These are phyloP conservation scores for Epicampocera succincta DNA, from an alignment of 2,888 invertebrate genomes.

Conservation along the genomic window DNA sequence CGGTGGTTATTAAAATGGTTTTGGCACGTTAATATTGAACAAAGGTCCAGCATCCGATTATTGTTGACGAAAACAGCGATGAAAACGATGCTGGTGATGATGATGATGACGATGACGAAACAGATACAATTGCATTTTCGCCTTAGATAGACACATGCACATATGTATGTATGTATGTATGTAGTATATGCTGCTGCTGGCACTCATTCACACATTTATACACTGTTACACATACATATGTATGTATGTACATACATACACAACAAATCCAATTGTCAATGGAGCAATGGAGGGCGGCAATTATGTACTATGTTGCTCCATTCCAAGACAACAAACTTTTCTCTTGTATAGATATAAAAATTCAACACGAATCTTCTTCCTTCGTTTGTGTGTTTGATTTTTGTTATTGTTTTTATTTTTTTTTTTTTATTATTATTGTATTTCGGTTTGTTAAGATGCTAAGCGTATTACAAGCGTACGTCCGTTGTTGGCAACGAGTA, in stretches of 20 bases:
- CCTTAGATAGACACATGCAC: constrained; percentile 71
- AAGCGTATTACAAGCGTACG: constrained; percentile 73
- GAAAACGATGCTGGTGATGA: constrained; percentile 42
- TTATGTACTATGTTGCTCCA: constrained; percentile 64
- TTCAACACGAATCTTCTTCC: constrained; percentile 67
- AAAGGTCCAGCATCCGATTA: constrained; percentile 70
- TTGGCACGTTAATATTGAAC: constrained; percentile 67
- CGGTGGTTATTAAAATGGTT: constrained; percentile 57
- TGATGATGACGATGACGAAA: constrained; percentile 60
- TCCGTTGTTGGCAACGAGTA: constrained; percentile 81
- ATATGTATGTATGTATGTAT: constrained; percentile 11
- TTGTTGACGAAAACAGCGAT: constrained; percentile 44
- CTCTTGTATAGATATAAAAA: constrained; percentile 39
- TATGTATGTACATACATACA: too few species aligned
- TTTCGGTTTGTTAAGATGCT: constrained; percentile 62
- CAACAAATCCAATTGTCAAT: constrained; percentile 30
- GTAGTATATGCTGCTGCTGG: constrained; percentile 42
- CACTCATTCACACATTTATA: constrained; percentile 51
- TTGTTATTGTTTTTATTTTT: constrained; percentile 42
- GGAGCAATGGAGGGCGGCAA: constrained; percentile 62
- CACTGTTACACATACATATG: constrained; percentile 60
- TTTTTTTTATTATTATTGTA: constrained; percentile 50
- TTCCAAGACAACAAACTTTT: constrained; percentile 13
- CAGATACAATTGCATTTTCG: constrained; percentile 41
- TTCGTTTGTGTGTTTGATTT: constrained; percentile 44